Percentiles rank a stretch among this genome's conserved stretches.
Evolutionary conservation across 2,113 vertebrate genomes (phyloP).

Genomic region (Saguinus midas): DNA sequence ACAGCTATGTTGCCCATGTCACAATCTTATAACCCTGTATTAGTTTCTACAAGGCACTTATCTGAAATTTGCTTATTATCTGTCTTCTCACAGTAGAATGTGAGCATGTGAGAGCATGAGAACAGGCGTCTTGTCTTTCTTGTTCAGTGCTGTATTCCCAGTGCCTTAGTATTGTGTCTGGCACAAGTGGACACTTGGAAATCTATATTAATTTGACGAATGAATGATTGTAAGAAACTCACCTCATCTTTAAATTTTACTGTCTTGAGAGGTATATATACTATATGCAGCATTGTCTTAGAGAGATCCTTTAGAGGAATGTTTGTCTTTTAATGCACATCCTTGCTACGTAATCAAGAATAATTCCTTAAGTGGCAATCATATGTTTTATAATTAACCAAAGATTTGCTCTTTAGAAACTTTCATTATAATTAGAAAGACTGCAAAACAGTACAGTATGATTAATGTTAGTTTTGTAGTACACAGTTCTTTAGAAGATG

Average conservation of each 20-base stretch:
- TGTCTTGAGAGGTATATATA: not conserved
- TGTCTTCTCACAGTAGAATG: not conserved
- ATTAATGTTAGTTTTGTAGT: slow-evolving; percentile 41
- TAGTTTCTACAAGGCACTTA: not conserved
- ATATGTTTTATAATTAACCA: not conserved
- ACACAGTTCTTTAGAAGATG: not conserved
- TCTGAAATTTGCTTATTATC: not conserved
- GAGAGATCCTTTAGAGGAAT: not conserved
- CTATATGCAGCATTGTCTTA: not conserved
- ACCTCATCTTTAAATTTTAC: not conserved
- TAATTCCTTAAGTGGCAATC: not conserved
- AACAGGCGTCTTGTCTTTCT: not conserved
- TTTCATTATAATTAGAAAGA: slow-evolving; percentile 31
- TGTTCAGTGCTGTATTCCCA: not conserved
- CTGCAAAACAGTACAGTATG: not conserved
- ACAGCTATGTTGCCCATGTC: not conserved
- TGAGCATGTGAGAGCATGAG: not conserved
- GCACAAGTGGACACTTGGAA: not conserved
- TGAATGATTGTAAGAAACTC: not conserved
- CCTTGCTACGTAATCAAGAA: slow-evolving; percentile 4
- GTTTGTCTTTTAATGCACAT: slow-evolving; percentile 10
- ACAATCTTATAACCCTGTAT: not conserved
- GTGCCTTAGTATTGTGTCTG: not conserved
- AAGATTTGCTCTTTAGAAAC: slow-evolving; percentile 11
- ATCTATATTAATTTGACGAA: not conserved